Base-by-base conservation (phyloP, 1,140 invertebrate genomes). In the Magallana gigas region DNA sequence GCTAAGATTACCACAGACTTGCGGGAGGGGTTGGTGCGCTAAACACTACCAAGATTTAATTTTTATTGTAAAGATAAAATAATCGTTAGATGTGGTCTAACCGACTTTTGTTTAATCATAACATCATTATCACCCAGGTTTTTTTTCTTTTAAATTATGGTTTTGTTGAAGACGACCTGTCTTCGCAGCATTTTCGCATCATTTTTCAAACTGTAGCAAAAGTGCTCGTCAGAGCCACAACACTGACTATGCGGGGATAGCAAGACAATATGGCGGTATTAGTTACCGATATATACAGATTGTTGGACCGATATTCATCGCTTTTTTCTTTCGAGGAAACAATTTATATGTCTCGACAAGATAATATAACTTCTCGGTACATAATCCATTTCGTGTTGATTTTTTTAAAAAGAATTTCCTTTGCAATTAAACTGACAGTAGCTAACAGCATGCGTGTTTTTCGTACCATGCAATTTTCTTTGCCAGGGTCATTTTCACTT, bases 311-410 rank as follows among this genome's bases (percentile, higher is more conserved):
- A 76, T 76, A 76, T 12, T 8, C 18, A 76, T 23, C 68, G 23
- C 4, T 23, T 36, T 76, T 76, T 36, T 23, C 23, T 76, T 76
- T 23, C 23, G 68, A 76, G 68, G 68, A 76, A 62, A 36, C 68
- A 29, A 76, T 76, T 76, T 12, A 76, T 29, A 29, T 76, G 68
- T 76, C 68, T 76, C 23, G 68, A 23, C 68, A 29, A 29, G 23
- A 76, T 76, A 76, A 76, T 76, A 18, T 76, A 9, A 29, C 23
- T 23, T 76, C 68, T 76, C 68, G 18, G 68, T 36, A 76, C 68
- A 29, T 12, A 29, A 29, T 76, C 12, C 11, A 23, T 62, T n/a
- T 16, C 14, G 14, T 62, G 14, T 62, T 62, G 60, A 62, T 16
- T 62, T 48, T 48, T 48, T 48, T 23, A 23, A 23, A 48, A 48